Evolutionary conservation across 2,888 invertebrate genomes (phyloP), one percentile per base, ranked within the genome.

Genomic region (Neoitamus cyanurus): DNA sequence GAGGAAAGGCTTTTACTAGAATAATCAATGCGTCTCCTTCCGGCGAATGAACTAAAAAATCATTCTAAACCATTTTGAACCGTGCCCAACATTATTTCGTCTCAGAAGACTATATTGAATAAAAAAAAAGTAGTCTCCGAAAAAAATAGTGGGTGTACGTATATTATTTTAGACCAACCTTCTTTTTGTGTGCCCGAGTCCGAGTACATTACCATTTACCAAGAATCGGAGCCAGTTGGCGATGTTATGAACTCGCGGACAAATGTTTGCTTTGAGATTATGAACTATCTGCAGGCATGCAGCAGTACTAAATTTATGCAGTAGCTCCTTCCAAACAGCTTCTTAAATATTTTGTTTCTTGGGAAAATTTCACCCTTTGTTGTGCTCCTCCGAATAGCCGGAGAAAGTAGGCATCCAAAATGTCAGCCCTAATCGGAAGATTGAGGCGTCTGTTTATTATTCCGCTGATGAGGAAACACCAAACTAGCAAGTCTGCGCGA

Each of bases 371-470:
- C 42, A 9, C 58, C 25, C 58, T 25, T 58, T 58, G 20, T 58
- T 25, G 25, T 20, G 3, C 13, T 37, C 13, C 37, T 37, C 58
- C 7, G 9, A 58, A 58, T 58, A 20, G 7, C 3, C 58, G 11
- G 58, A 25, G 58, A 58, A 58, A 25, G 58, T 58, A 58, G 25
- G 25, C 25, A 9, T 20, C 68, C 34, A 31, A 36, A 80, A 80
- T 34, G 28, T 5, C 11, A 37, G 15, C 58, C 11, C 46, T 31
- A 80, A 6, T 31, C n/a, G 34, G 31, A 20, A 48, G 80, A 80
- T 80, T 58, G 31, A n/a, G 28, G 58, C 48, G 28, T 58, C 80
- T 80, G 80, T 80, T 80, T 80, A 80, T 80, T 80, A 36, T 80
- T 80, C 58, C 36, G 58, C 31, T 68, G 68, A 80, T 30, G 77